Percentiles rank a stretch among this genome's conserved stretches.
Conservation (phyloP, 2,113 vertebrate species). For the Arenaria interpres region DNA sequence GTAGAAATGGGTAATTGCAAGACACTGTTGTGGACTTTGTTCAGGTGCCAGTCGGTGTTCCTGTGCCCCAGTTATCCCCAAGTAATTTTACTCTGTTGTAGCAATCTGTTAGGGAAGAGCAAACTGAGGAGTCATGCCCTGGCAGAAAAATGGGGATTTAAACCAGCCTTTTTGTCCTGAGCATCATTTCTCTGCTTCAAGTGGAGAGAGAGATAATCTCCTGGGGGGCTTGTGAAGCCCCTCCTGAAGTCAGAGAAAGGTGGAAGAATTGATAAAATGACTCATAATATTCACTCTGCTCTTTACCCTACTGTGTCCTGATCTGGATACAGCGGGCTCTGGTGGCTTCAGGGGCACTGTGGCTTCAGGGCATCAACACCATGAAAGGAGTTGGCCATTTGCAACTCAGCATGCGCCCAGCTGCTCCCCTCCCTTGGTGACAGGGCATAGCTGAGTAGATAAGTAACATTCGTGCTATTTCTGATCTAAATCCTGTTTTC, state of each 20-base stretch:
- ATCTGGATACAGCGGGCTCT: not conserved
- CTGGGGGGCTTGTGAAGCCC: not conserved
- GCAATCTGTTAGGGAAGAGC: not conserved
- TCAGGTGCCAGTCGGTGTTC: not conserved
- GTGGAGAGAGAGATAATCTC: not conserved
- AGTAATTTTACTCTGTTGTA: not conserved
- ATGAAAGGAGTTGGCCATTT: not conserved
- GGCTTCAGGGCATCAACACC: not conserved
- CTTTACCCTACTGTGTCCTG: not conserved
- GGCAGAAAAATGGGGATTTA: not conserved
- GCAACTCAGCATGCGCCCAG: not conserved
- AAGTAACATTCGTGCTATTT: not conserved
- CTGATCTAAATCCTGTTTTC: constrained; percentile 61
- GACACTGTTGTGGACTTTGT: not conserved
- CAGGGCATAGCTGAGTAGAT: not conserved
- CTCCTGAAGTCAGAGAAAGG: not conserved
- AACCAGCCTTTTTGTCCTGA: not conserved
- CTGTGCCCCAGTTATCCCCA: not conserved
- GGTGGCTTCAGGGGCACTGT: not conserved
- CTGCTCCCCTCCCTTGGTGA: not conserved
- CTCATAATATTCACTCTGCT: not conserved
- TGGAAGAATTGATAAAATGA: not conserved
- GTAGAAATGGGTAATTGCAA: not conserved
- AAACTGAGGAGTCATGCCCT: not conserved
- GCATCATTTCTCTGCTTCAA: not conserved